phyloP scores from a whole-genome alignment of 2,797 vertebrate species.

The Onychomys arenicola region DNA sequence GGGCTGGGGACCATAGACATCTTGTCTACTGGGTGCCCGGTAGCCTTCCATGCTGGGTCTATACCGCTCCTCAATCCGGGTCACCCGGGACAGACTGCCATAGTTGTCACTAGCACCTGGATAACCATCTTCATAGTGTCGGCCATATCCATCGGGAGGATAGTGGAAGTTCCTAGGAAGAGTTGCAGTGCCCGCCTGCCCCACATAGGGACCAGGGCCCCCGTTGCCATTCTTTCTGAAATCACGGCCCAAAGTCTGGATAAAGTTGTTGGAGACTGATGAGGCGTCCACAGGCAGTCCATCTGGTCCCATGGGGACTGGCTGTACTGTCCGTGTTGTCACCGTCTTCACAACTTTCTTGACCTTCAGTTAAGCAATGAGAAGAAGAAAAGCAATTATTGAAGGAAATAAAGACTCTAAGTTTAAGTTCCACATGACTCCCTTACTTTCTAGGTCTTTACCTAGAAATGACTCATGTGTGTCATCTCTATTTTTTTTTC shows the following conservation, averaged over 20 bases:
- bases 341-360: conserved; percentile 96
- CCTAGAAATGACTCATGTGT: background rate
- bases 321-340: conserved; percentile 94
- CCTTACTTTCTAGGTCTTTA: background rate
- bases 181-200: conserved; percentile 90
- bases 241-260: conserved; percentile 92
- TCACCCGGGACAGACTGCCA: conserved; percentile 93
- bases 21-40: conserved; percentile 94
- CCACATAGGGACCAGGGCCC: conserved; percentile 88
- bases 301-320: conserved; percentile 91
- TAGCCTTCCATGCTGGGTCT: conserved; percentile 93
- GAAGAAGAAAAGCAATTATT: conserved; percentile 11
- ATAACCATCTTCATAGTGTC: conserved; percentile 89
- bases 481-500: background rate
- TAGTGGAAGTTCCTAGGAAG: conserved; percentile 98
- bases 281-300: conserved; percentile 93
- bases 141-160: conserved; percentile 88
- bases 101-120: conserved; percentile 90
- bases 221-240: conserved; percentile 91
- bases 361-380: conserved; percentile 87
- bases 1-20: conserved; percentile 95
- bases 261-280: conserved; percentile 90
- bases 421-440: conserved; percentile 1
- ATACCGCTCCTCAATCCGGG: conserved; percentile 94
- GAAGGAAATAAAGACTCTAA: background rate